Conservation (phyloP, 2,113 vertebrate species). For the Circaetus cinerascens region DNA sequence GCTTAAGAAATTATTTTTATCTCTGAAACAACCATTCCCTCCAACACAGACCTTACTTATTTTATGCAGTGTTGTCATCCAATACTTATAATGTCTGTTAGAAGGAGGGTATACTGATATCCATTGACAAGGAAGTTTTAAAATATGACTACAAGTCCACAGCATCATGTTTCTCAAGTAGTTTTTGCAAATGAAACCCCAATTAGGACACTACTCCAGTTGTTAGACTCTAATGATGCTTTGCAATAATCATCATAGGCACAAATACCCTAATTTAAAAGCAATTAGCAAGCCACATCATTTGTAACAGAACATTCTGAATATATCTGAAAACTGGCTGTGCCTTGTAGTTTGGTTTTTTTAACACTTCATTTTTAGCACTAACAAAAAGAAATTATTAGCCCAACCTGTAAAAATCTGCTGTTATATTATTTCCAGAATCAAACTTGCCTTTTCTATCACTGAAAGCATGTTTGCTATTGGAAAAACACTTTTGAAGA, state of each 20-base stretch:
- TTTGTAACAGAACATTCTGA: slow-evolving; percentile 33
- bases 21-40: not conserved
- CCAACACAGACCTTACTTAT: not conserved
- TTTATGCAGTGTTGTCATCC: not conserved
- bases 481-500: not conserved
- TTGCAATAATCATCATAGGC: not conserved
- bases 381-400: not conserved
- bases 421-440: not conserved
- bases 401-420: not conserved
- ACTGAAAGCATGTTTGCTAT: not conserved
- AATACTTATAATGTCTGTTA: not conserved
- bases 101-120: not conserved
- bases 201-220: not conserved
- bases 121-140: not conserved
- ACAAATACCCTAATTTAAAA: slow-evolving; percentile 31
- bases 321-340: not conserved
- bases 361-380: not conserved
- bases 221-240: not conserved
- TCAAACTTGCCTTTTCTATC: not conserved
- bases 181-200: not conserved
- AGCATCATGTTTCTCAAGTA: not conserved
- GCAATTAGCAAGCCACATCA: not conserved
- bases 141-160: not conserved
- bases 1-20: not conserved
- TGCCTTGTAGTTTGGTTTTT: not conserved